These are phyloP conservation scores for Apis laboriosa DNA, from an alignment of 1,140 invertebrate species.

Conservation along the genomic window DNA sequence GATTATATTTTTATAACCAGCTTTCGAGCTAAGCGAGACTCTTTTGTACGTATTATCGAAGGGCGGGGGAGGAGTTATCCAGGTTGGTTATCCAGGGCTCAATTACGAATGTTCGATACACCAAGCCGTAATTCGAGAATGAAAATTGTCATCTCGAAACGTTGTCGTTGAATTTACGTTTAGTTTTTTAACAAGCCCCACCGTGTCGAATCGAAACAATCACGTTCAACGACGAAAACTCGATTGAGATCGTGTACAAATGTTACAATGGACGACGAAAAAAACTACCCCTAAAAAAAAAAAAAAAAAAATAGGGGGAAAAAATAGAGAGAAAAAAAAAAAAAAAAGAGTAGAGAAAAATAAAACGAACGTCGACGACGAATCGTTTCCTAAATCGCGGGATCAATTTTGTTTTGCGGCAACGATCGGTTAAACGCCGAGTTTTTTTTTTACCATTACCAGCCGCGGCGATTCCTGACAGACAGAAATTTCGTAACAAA, in stretches of 20 bases:
- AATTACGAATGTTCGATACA: background rate
- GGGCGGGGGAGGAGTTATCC: background rate
- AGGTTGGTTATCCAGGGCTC: background rate
- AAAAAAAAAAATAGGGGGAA: background rate
- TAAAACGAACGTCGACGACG: background rate
- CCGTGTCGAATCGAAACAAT: slow-evolving; percentile 34
- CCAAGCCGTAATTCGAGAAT: slow-evolving; percentile 13
- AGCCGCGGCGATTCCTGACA: slow-evolving; percentile 68
- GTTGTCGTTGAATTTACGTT: background rate
- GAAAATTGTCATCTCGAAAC: slow-evolving; percentile 16
- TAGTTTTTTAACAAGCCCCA: background rate
- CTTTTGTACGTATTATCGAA: background rate
- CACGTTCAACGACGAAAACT: slow-evolving; percentile 7
- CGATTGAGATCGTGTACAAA: background rate
- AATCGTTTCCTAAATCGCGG: slow-evolving; percentile 3
- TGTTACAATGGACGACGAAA: background rate
- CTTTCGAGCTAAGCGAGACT: background rate
- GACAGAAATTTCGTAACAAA: slow-evolving; percentile 80
- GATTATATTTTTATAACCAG: background rate
- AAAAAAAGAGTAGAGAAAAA: background rate
- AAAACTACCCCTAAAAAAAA: background rate
- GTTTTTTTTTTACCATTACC: slow-evolving; percentile 43
- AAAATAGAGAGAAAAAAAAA: background rate
- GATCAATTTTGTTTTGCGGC: slow-evolving; percentile 25
- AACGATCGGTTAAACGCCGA: slow-evolving; percentile 49